A percentile compares a stretch with the other conserved stretches of the same genome.
phyloP scores from a whole-genome alignment of 2,888 invertebrate genomes.

The Parthenolecanium corni region DNA sequence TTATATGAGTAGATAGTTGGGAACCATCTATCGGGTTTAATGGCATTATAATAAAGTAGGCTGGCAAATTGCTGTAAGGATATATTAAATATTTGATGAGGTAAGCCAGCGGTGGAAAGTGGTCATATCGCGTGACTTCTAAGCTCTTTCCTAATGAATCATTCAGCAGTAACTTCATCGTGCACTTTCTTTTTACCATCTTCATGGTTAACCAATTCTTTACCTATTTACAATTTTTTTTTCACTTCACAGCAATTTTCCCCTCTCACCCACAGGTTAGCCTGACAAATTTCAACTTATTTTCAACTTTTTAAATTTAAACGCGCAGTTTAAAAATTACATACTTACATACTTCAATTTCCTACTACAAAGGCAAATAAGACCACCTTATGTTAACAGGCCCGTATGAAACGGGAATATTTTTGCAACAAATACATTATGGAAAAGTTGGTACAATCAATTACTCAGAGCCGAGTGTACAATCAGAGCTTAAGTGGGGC shows the following conservation, averaged over 20 bases:
- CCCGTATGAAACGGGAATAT: too few species aligned
- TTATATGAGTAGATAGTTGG: conserved; percentile 20
- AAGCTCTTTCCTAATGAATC: conserved; percentile 26
- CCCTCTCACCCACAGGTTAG: too few species aligned
- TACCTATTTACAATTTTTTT: conserved; percentile 13
- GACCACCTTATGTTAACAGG: too few species aligned
- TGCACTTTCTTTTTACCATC: conserved; percentile 2
- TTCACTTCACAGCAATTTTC: background rate
- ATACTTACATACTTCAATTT: too few species aligned
- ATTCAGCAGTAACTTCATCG: conserved; percentile 24
- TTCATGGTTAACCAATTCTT: conserved; percentile 13
- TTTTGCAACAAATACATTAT: too few species aligned
- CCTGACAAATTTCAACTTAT: too few species aligned
- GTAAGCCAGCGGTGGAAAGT: conserved; percentile 25
- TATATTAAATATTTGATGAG: conserved; percentile 23
- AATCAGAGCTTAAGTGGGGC: too few species aligned
- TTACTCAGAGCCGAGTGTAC: too few species aligned
- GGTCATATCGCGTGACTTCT: conserved; percentile 26
- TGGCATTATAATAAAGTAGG: conserved; percentile 27
- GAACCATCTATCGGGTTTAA: conserved; percentile 25
- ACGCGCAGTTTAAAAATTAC: too few species aligned
- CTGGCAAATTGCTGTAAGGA: conserved; percentile 25
- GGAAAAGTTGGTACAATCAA: too few species aligned
- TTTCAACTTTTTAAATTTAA: too few species aligned
- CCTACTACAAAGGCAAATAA: too few species aligned